Evolutionary conservation across 2,113 vertebrate genomes (phyloP), one percentile per base, ranked within the genome.

Genomic region (Tachuris rubrigastra): DNA sequence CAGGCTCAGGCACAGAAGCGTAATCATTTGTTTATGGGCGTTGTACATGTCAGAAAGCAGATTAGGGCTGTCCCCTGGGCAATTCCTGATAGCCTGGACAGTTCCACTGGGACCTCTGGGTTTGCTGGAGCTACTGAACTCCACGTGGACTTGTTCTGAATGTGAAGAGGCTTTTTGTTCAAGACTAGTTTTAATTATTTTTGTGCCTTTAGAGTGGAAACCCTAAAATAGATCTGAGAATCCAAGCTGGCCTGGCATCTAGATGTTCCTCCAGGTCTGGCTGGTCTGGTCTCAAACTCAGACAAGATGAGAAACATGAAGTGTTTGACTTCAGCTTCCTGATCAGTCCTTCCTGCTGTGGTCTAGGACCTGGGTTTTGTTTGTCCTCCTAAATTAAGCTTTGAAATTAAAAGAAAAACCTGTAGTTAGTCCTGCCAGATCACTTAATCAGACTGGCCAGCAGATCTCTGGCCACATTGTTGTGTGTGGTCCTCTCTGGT

Each of bases 11-110:
- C 96, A 90, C 83, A 71, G 83, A 52, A 84, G 79, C 0, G 9
- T 81, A 92, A 95, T 96, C 79, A 92, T 86, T 93, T 94, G 96
- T 92, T 96, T 94, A 97, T 90, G 83, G 90, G 60, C 44, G 31
- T 93, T 88, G 76, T 84, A 56, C 90, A 94, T 85, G 85, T 94
- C 88, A 95, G 88, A 71, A 95, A 81, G 68, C 56, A 94, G 92
- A 96, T 96, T 92, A 95, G 60, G 86, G 44, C 52, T 77, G 49
- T 96, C 85, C 83, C 88, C 23, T 60, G 76, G 52, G 90, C 42
- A 3, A n/a, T 30, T 60, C 56, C 73, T 92, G 75, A 78, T 88
- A 56, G 68, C 41, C 82, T 71, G 73, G 41, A 72, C 20, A 0
- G 68, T 74, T 93, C 46, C 89, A 71, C 27, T n/a, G 83, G 63